Percentiles rank a stretch among this genome's conserved stretches.
Conservation (phyloP, 2,113 vertebrate genomes). For the Chloebia gouldiae region DNA sequence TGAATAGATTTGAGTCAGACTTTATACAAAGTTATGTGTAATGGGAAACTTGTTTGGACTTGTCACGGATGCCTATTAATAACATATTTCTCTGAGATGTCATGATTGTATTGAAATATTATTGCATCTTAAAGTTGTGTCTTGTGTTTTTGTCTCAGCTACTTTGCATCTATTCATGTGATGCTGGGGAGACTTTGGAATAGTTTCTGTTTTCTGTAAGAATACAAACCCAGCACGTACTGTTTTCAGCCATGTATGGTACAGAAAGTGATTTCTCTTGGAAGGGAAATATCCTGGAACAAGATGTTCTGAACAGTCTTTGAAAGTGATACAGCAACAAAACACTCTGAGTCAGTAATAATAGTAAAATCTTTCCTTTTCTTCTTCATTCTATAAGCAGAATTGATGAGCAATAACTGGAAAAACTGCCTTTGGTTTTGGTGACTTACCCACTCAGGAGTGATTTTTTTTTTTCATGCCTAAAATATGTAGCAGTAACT, state of each 20-base stretch:
- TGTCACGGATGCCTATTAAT: neutral
- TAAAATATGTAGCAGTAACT: neutral
- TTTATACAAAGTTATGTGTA: neutral
- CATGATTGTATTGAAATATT: neutral
- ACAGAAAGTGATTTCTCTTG: slow-evolving; percentile 17
- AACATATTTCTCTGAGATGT: neutral
- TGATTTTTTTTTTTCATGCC: neutral
- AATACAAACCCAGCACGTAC: neutral
- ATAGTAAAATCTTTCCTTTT: slow-evolving; percentile 11
- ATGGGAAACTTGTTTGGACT: neutral
- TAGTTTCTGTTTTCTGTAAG: neutral
- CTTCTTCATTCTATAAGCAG: neutral
- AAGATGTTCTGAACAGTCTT: slow-evolving; percentile 44
- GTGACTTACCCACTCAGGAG: neutral
- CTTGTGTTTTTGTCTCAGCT: neutral
- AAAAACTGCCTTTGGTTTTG: neutral
- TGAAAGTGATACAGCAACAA: slow-evolving; percentile 45
- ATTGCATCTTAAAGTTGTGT: neutral
- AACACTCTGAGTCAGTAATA: slow-evolving; percentile 35
- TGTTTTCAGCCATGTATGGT: slow-evolving; percentile 10
- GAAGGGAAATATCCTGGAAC: slow-evolving; percentile 32
- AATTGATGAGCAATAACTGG: neutral
- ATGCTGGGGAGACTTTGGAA: neutral
- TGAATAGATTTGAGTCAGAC: neutral
- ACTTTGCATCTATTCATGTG: neutral